A percentile compares a stretch with the other conserved stretches of the same genome.
Evolutionary conservation across 1,140 invertebrate species (phyloP).

Genomic region (Pararge aegeria): DNA sequence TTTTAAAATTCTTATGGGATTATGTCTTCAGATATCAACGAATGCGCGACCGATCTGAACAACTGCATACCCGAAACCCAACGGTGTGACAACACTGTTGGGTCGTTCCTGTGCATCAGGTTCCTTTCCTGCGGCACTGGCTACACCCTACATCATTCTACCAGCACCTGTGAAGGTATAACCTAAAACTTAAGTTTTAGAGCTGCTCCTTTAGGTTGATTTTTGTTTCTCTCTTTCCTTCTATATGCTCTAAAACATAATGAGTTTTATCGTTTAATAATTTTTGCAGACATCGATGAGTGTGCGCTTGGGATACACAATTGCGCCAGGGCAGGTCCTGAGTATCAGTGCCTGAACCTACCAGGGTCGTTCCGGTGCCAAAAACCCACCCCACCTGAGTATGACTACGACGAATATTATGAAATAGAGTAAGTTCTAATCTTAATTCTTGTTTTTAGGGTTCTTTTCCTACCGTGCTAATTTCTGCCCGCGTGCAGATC

Average conservation of each 20-base stretch:
- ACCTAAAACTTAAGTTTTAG: background rate
- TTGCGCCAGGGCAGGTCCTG: conserved; percentile 83
- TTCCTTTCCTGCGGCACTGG: conserved; percentile 96
- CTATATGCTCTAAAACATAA: too few species aligned
- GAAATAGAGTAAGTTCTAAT: conserved; percentile 54
- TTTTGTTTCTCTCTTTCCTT: too few species aligned
- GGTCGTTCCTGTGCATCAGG: conserved; percentile 90
- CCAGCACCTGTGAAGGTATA: conserved; percentile 91
- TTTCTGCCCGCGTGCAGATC: too few species aligned
- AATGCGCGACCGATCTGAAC: conserved; percentile 81
- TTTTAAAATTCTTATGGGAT: too few species aligned
- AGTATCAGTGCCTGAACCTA: conserved; percentile 84
- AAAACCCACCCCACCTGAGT: conserved; percentile 24
- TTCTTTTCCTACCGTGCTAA: too few species aligned
- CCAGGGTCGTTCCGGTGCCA: conserved; percentile 89
- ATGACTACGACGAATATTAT: conserved; percentile 27
- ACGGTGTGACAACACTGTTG: conserved; percentile 94
- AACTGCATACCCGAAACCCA: conserved; percentile 83
- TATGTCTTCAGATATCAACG: conserved; percentile 81
- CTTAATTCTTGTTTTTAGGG: background rate
- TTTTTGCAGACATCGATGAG: conserved; percentile 87
- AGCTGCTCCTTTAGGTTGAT: too few species aligned
- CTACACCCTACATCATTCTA: conserved; percentile 94
- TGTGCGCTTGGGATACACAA: conserved; percentile 83
- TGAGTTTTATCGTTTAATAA: too few species aligned